These are phyloP conservation scores for Seriola dumerili DNA, from an alignment of 2,113 vertebrate genomes.

Conservation along the genomic window DNA sequence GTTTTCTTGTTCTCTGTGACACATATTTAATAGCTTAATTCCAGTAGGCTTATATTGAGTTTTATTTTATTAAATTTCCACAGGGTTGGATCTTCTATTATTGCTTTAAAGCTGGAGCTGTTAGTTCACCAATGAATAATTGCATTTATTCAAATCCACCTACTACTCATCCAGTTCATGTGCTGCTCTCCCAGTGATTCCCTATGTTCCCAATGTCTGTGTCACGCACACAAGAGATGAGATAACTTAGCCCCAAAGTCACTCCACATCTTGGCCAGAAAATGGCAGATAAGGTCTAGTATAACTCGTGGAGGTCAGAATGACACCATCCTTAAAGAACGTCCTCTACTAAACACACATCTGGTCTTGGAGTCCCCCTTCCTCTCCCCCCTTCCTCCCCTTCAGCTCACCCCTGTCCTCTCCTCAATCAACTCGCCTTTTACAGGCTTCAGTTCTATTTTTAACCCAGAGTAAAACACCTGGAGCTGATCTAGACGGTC, in stretches of 20 bases:
- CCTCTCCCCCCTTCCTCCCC: background rate
- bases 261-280: background rate
- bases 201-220: background rate
- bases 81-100: background rate
- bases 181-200: background rate
- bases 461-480: constrained; percentile 77
- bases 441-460: constrained; percentile 74
- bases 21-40: background rate
- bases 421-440: constrained; percentile 68
- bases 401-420: constrained; percentile 2
- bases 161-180: background rate
- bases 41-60: background rate
- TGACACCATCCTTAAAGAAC: constrained; percentile 25
- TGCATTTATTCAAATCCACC: background rate
- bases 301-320: constrained; percentile 1
- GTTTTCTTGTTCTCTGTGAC: constrained; percentile 7
- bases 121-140: background rate
- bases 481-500: constrained; percentile 69
- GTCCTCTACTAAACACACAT: constrained; percentile 34
- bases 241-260: background rate
- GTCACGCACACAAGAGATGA: background rate
- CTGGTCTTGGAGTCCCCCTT: background rate
- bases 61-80: background rate
- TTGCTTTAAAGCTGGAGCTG: constrained; percentile 1
- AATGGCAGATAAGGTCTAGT: background rate